Percentiles rank a stretch among this genome's conserved stretches.
Evolutionary conservation across 2,888 invertebrate species (phyloP).

Genomic region (Abscondita cerata): DNA sequence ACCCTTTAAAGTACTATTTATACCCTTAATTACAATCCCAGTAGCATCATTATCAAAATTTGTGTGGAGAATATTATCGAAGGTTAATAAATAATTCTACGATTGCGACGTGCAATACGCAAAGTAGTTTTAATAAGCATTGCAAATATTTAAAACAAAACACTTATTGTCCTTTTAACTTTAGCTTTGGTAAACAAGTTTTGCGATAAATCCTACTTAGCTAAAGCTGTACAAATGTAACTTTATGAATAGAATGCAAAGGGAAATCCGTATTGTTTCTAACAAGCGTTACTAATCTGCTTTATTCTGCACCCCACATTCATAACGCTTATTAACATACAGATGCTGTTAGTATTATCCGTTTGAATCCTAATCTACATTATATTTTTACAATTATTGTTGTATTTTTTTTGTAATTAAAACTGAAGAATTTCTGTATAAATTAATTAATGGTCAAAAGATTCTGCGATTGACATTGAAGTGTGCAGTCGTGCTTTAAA

Average conservation of each 20-base stretch:
- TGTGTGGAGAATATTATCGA: not conserved
- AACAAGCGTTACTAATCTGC: conserved; percentile 33
- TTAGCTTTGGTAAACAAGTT: conserved; percentile 24
- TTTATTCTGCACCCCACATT: conserved; percentile 26
- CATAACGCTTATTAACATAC: conserved; percentile 28
- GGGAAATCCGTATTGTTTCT: conserved; percentile 33
- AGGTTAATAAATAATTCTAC: not conserved
- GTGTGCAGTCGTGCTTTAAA: too few relatives aligned
- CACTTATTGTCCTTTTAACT: conserved; percentile 18
- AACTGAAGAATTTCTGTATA: too few relatives aligned
- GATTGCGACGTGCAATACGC: not conserved
- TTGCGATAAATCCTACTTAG: conserved; percentile 28
- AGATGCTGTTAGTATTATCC: conserved; percentile 10
- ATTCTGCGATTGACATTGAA: too few relatives aligned
- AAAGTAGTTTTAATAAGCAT: not conserved
- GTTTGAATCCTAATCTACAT: not conserved
- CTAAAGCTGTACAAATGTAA: conserved; percentile 29
- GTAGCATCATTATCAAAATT: conserved; percentile 8
- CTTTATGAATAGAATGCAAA: conserved; percentile 28
- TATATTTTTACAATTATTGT: too few relatives aligned
- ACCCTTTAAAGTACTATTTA: conserved; percentile 10
- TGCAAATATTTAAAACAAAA: conserved; percentile 6
- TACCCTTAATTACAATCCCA: conserved; percentile 9
- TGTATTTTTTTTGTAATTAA: too few relatives aligned
- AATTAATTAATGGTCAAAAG: too few relatives aligned